Conservation (phyloP, 2,888 invertebrate genomes). For the Oithona nana region DNA sequence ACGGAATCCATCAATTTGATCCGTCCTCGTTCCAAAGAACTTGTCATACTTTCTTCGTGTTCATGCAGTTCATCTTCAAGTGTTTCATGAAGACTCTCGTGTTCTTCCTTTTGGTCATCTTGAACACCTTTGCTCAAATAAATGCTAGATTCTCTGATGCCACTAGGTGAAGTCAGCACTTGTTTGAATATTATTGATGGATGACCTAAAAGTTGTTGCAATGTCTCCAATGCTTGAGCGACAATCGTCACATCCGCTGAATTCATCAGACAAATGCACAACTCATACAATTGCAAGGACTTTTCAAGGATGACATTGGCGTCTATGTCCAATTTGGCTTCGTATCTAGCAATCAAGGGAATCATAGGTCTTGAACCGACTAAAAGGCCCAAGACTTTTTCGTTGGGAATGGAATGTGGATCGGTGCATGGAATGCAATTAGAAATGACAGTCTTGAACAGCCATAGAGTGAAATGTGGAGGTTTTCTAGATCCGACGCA, state of each 20-base stretch:
- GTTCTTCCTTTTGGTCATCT: constrained; percentile 16
- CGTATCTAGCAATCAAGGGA: background rate
- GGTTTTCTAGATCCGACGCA: background rate
- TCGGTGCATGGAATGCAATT: background rate
- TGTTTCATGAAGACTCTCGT: constrained; percentile 14
- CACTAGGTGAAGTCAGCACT: constrained; percentile 35
- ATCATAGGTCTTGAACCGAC: background rate
- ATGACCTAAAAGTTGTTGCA: constrained; percentile 41
- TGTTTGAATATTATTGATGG: constrained; percentile 35
- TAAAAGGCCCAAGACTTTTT: background rate
- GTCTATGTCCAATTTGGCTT: background rate
- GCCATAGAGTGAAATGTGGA: background rate
- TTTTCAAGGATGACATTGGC: constrained; percentile 7
- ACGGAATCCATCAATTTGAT: background rate
- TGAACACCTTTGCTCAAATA: too few relatives aligned
- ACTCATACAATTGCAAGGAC: constrained; percentile 28
- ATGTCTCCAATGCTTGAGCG: constrained; percentile 59
- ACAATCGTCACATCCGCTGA: constrained; percentile 67
- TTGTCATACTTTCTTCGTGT: background rate
- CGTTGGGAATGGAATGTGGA: background rate
- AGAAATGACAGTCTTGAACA: background rate
- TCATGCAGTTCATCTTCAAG: constrained; percentile 20
- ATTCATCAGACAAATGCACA: constrained; percentile 31
- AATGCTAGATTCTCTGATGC: constrained; percentile 30
- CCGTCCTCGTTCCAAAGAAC: background rate